Evolutionary conservation across 2,113 vertebrate genomes (phyloP).

Genomic region (Myiopsitta monachus): DNA sequence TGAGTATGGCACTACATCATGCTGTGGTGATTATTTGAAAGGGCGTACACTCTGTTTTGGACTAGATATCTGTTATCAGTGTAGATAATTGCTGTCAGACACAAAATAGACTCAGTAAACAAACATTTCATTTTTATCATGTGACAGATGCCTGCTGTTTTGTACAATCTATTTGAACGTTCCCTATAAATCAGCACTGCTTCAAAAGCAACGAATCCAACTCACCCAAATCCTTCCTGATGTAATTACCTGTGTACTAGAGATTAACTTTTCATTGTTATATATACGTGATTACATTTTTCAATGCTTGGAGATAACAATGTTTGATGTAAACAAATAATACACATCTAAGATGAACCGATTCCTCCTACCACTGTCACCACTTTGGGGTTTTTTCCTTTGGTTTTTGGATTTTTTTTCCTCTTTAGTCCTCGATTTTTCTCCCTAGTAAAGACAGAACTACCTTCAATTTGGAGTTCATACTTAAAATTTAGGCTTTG

Average conservation of each 20-base stretch:
- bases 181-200: slow-evolving; percentile 14
- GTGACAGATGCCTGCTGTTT: slow-evolving; percentile 45
- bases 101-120: slow-evolving; percentile 66
- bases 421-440: not conserved
- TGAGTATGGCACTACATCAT: slow-evolving; percentile 6
- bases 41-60: slow-evolving; percentile 59
- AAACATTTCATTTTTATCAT: slow-evolving; percentile 52
- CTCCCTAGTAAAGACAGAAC: not conserved
- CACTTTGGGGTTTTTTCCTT: not conserved
- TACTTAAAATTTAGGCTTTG: not conserved
- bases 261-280: slow-evolving; percentile 26
- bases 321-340: slow-evolving; percentile 11
- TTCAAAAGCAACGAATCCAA: slow-evolving; percentile 40
- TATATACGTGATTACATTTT: not conserved
- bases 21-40: slow-evolving; percentile 59
- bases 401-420: rapidly evolving
- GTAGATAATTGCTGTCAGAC: slow-evolving; percentile 63
- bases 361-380: not conserved
- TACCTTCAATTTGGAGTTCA: not conserved
- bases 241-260: not conserved
- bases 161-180: not conserved
- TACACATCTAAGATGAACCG: not conserved
- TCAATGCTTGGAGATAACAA: not conserved
- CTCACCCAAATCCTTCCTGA: slow-evolving; percentile 16
- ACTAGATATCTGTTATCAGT: slow-evolving; percentile 65